These are phyloP conservation scores for Stramonita haemastoma DNA, from an alignment of 2,888 invertebrate genomes.

Conservation along the genomic window DNA sequence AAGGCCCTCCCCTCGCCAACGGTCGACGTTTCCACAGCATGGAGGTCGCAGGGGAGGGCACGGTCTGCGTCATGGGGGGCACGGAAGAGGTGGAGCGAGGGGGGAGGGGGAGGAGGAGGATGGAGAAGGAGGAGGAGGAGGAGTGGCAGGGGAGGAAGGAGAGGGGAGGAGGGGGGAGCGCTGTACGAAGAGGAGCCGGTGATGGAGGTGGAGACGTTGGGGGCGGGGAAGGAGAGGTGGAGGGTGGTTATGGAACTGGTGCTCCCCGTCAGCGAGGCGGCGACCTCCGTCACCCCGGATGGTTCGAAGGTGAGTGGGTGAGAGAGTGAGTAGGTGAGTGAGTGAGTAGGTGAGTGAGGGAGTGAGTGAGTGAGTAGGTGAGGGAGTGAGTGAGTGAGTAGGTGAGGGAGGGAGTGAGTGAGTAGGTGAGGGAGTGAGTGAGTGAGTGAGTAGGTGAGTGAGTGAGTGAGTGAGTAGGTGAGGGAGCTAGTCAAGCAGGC, in stretches of 20 bases:
- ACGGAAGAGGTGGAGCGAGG: neutral
- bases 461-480: too few relatives aligned
- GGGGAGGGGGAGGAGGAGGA: neutral
- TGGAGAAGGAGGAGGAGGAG: neutral
- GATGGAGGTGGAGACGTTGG: conserved; percentile 9
- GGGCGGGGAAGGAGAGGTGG: neutral
- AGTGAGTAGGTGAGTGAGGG: neutral
- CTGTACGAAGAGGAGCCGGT: neutral
- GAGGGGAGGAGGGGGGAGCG: neutral
- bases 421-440: too few relatives aligned
- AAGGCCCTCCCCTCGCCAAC: neutral
- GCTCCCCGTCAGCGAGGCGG: neutral
- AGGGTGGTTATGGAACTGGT: neutral
- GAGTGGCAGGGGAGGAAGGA: neutral
- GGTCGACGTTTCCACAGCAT: neutral
- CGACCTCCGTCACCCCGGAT: neutral
- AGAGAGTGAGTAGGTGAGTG: neutral
- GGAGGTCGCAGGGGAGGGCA: neutral
- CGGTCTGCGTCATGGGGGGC: conserved; percentile 3
- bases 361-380: too few relatives aligned
- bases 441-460: too few relatives aligned
- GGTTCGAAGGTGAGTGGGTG: neutral
- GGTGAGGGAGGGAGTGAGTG: too few relatives aligned
- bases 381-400: too few relatives aligned
- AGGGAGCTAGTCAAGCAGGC: neutral